phyloP scores from a whole-genome alignment of 2,797 vertebrate species.

The Thripadectes ignobilis region DNA sequence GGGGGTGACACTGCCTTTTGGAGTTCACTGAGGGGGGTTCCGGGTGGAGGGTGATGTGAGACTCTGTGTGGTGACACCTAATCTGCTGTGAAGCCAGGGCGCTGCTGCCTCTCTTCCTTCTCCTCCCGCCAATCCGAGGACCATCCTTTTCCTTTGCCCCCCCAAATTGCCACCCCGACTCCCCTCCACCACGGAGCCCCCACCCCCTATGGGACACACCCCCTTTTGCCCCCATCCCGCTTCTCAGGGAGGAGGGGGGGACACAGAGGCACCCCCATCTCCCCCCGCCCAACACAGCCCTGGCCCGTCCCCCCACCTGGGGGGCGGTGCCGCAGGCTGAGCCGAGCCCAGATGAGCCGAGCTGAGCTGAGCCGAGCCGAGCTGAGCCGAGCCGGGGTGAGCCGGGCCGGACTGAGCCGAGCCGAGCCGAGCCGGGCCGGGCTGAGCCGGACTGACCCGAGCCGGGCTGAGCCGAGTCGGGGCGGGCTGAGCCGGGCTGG shows the following conservation, averaged over 20 bases:
- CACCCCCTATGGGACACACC: not conserved
- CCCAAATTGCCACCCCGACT: not conserved
- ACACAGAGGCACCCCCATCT: fast-evolving
- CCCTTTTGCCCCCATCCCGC: not conserved
- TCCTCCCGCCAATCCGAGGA: not conserved
- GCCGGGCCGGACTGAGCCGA: too few species aligned
- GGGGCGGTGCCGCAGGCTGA: slow-evolving; percentile 76
- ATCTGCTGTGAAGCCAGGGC: not conserved
- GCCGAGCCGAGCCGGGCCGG: too few species aligned
- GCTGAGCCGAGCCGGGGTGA: too few species aligned
- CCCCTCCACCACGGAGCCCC: not conserved
- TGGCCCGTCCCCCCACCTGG: not conserved
- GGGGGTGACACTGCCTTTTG: not conserved
- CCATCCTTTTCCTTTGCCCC: not conserved
- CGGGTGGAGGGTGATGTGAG: not conserved
- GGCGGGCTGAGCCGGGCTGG: too few species aligned
- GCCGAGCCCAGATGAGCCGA: fast-evolving
- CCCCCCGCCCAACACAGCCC: not conserved
- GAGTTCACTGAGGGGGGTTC: not conserved
- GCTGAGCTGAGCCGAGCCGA: too few species aligned
- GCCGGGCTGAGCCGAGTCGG: not conserved
- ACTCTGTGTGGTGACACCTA: not conserved
- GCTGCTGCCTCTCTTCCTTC: not conserved
- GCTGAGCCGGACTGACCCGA: too few species aligned
- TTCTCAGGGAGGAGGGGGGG: not conserved